These are phyloP conservation scores for Blastobasis adustella DNA, from an alignment of 2,888 invertebrate genomes.

Conservation along the genomic window DNA sequence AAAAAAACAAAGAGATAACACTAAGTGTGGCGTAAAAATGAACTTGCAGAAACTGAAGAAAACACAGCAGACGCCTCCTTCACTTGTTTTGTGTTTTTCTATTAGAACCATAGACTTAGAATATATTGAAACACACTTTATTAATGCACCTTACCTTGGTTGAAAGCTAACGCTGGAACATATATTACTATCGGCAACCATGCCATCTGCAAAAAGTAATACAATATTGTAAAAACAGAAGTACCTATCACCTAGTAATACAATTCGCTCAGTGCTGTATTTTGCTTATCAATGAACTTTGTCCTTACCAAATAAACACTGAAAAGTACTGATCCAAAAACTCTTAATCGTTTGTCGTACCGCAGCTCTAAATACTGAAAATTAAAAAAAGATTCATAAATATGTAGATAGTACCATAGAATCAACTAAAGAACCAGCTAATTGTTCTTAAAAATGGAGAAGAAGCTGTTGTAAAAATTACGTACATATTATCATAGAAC, in stretches of 20 bases:
- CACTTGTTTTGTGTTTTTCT: too few species aligned
- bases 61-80: too few species aligned
- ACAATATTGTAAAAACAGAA: slow-evolving; percentile 1
- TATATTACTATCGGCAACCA: slow-evolving; percentile 84
- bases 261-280: too few species aligned
- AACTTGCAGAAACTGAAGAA: neutral
- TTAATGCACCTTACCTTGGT: slow-evolving; percentile 69
- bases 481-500: too few species aligned
- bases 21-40: neutral
- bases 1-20: too few species aligned
- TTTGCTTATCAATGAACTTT: neutral
- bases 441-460: too few species aligned
- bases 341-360: slow-evolving; percentile 77
- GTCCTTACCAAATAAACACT: slow-evolving; percentile 77
- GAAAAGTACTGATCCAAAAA: slow-evolving; percentile 80
- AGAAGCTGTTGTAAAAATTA: too few species aligned
- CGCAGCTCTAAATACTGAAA: slow-evolving; percentile 79
- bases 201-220: slow-evolving; percentile 64
- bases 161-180: slow-evolving; percentile 82
- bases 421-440: too few species aligned
- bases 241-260: too few species aligned
- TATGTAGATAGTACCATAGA: neutral
- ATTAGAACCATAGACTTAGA: too few species aligned
- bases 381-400: slow-evolving; percentile 1
- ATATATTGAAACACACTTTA: neutral